These are phyloP conservation scores for Lumbricus terrestris DNA, from an alignment of 2,888 invertebrate genomes.

Conservation along the genomic window DNA sequence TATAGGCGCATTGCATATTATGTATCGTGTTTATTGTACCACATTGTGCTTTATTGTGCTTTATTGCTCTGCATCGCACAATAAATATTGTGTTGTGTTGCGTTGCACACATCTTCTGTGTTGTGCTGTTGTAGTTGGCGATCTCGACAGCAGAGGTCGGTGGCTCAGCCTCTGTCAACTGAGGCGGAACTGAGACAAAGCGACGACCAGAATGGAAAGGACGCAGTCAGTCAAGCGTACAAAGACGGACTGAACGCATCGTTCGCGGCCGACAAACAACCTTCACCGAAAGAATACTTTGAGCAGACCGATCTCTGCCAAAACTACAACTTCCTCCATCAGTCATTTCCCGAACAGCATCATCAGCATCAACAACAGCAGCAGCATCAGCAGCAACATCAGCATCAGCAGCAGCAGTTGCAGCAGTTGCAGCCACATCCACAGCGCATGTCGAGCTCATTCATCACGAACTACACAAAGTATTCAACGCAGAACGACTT, in stretches of 20 bases:
- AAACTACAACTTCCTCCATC: background rate
- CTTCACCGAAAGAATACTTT: constrained; percentile 4
- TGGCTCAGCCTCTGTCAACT: background rate
- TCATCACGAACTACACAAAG: constrained; percentile 7
- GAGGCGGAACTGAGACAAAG: background rate
- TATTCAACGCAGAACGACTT: background rate
- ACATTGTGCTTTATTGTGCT: too few species aligned
- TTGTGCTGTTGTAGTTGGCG: background rate
- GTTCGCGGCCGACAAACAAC: background rate
- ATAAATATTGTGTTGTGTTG: background rate
- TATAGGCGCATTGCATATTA: too few species aligned
- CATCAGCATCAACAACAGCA: background rate
- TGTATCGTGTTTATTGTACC: too few species aligned
- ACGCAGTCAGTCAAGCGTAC: background rate
- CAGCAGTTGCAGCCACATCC: background rate
- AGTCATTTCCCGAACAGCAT: background rate
- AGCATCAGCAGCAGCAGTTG: background rate
- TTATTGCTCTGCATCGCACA: background rate
- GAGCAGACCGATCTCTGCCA: background rate
- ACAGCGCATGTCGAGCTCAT: background rate
- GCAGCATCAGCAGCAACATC: background rate
- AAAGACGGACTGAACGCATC: background rate
- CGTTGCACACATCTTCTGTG: background rate
- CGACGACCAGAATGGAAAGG: background rate
- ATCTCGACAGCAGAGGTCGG: background rate